Conservation (phyloP, 1,140 invertebrate genomes). For the Teleopsis dalmanni region DNA sequence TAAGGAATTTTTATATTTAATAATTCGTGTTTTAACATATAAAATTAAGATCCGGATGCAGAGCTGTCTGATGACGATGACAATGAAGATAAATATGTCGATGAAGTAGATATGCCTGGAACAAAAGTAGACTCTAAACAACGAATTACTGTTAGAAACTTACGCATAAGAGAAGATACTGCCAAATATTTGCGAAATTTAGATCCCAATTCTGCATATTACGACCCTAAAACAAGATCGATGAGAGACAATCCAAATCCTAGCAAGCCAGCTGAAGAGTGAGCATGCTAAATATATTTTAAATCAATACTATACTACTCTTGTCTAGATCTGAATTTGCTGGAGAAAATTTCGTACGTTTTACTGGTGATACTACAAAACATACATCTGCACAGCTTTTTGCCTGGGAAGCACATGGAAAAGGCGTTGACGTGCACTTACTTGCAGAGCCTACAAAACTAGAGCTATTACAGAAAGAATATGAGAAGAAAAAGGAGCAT, state of each 20-base stretch:
- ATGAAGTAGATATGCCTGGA: slow-evolving; percentile 96
- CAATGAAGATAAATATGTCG: slow-evolving; percentile 94
- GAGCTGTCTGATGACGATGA: slow-evolving; percentile 61
- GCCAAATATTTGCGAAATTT: slow-evolving; percentile 97
- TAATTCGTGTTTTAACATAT: neutral
- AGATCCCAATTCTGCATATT: slow-evolving; percentile 95
- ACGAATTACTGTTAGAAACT: slow-evolving; percentile 94
- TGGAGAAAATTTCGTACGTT: slow-evolving; percentile 94
- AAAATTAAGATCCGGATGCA: slow-evolving; percentile 37
- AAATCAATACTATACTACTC: neutral
- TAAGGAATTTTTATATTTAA: neutral
- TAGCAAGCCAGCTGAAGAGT: slow-evolving; percentile 57
- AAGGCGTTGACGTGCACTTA: slow-evolving; percentile 92
- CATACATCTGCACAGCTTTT: slow-evolving; percentile 91
- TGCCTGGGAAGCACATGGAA: slow-evolving; percentile 94
- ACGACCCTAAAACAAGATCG: slow-evolving; percentile 96
- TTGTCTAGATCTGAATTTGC: slow-evolving; percentile 68
- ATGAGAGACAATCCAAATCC: slow-evolving; percentile 98
- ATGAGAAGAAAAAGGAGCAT: slow-evolving; percentile 79
- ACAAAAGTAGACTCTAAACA: slow-evolving; percentile 99
- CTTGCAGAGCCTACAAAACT: slow-evolving; percentile 96
- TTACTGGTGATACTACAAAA: slow-evolving; percentile 84
- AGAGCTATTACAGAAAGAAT: slow-evolving; percentile 85
- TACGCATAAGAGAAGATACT: slow-evolving; percentile 96
- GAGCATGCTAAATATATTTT: slow-evolving; percentile 16